These are phyloP conservation scores for Platycnemis pennipes DNA, from an alignment of 2,888 invertebrate genomes.

Conservation along the genomic window DNA sequence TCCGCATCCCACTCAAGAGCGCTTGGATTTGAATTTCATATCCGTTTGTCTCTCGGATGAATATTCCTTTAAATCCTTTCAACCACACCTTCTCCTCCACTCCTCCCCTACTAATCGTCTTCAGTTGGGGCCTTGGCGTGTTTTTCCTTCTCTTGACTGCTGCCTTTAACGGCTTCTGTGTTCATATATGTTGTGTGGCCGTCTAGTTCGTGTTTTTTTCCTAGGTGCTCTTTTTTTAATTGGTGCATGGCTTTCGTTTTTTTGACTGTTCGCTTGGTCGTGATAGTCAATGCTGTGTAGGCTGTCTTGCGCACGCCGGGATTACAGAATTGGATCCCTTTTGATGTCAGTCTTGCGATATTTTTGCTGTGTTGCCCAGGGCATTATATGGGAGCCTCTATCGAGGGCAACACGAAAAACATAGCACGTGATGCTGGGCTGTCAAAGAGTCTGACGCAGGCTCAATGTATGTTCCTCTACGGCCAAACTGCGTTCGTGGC, in stretches of 20 bases:
- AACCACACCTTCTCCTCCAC: not conserved
- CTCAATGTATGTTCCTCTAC: not conserved
- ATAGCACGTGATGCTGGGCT: not conserved
- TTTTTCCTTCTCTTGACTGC: not conserved
- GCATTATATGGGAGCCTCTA: not conserved
- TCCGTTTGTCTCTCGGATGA: not conserved
- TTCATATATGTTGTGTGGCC: not conserved
- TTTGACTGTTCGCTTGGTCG: conserved; percentile 72
- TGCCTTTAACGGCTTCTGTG: not conserved
- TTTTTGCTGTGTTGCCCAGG: not conserved
- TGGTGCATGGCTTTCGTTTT: conserved; percentile 83
- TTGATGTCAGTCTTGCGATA: not conserved
- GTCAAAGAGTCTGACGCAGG: not conserved
- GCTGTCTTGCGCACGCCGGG: not conserved
- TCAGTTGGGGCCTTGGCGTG: not conserved
- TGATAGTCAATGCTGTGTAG: not conserved
- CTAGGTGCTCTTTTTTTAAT: conserved; percentile 80
- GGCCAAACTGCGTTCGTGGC: not conserved
- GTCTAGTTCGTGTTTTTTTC: not conserved
- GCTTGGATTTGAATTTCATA: not conserved
- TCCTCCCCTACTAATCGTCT: not conserved
- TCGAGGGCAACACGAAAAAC: not conserved
- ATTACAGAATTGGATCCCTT: not conserved
- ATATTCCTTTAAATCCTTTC: not conserved
- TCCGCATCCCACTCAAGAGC: too few relatives aligned